Evolutionary conservation across 2,113 vertebrate species (phyloP), one percentile per base, ranked within the genome.

Genomic region (Rhegmatorhina hoffmannsi): DNA sequence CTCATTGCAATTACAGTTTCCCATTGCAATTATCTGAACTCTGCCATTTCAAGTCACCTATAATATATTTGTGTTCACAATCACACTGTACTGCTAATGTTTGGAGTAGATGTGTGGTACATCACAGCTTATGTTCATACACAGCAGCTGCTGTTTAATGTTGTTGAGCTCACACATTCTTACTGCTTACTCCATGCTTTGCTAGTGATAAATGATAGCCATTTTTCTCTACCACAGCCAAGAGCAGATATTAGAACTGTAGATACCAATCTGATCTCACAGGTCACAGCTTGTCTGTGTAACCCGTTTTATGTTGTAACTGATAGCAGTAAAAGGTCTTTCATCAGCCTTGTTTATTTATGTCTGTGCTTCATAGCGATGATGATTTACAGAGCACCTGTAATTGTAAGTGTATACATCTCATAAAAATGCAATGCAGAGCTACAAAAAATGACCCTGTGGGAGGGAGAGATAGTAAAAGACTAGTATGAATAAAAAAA

Each of bases 261-360:
- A 62, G 87, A 91, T 92, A 80, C 53, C 31, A 59, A 79, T 92
- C 68, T 94, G 92, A 96, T 96, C 72, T 92, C 70, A 89, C 85
- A 90, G 95, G 87, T 95, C 83, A 90, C 80, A 92, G 60, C 78
- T 95, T 89, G 84, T 91, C 89, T 87, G 64, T 84, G 56, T 76
- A 89, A 85, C 36, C 44, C 0, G 0, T 78, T 92, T 95, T 69
- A 55, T 81, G 44, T 86, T 84, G 47, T 75, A 93, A 91, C 76
- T 68, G 84, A 94, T 94, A 78, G 85, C 60, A 86, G 43, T 64
- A 92, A 95, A 84, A 95, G 43, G 38, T 90, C 52, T 95, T 95
- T 92, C 67, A 92, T 95, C 89, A 73, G 3, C 58, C 73, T 88
- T 90, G 85, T 96, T 96, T 95, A 87, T 93, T 96, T 93, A 83